Evolutionary conservation across 1,140 invertebrate genomes (phyloP).

Genomic region (Drosophila pandora): DNA sequence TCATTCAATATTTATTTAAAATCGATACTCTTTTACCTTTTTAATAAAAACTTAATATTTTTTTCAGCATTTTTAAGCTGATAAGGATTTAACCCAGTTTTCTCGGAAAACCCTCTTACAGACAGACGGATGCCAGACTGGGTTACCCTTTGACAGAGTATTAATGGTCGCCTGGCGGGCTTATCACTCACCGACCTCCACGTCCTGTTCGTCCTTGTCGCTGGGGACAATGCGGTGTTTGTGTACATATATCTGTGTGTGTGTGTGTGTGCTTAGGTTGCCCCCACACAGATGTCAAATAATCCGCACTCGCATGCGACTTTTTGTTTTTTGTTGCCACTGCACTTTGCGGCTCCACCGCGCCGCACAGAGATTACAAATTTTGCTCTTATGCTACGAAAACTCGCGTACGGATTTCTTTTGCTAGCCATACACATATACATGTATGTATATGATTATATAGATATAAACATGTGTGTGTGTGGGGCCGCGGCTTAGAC

Average conservation of each 20-base stretch:
- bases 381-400: slow-evolving; percentile 70
- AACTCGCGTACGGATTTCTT: slow-evolving; percentile 45
- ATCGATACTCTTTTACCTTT: not conserved
- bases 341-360: slow-evolving; percentile 48
- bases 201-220: slow-evolving; percentile 3
- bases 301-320: slow-evolving; percentile 38
- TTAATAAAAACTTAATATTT: slow-evolving; percentile 2
- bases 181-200: slow-evolving; percentile 49
- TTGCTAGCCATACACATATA: slow-evolving; percentile 12
- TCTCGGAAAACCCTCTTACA: slow-evolving; percentile 12
- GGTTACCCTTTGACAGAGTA: slow-evolving; percentile 22
- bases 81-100: slow-evolving; percentile 11
- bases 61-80: not conserved
- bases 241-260: not conserved
- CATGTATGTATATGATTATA: slow-evolving; percentile 25
- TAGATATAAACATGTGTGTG: slow-evolving; percentile 10
- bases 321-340: slow-evolving; percentile 27
- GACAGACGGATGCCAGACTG: slow-evolving; percentile 13
- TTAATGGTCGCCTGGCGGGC: slow-evolving; percentile 33
- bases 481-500: slow-evolving; percentile 56
- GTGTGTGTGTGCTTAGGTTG: not conserved
- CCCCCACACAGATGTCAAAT: slow-evolving; percentile 34
- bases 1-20: too few relatives aligned
- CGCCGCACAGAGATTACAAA: slow-evolving; percentile 69
- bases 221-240: slow-evolving; percentile 22